These are phyloP conservation scores for Trididemnum clinides DNA, from an alignment of 23 tunicate genomes.

Conservation along the genomic window DNA sequence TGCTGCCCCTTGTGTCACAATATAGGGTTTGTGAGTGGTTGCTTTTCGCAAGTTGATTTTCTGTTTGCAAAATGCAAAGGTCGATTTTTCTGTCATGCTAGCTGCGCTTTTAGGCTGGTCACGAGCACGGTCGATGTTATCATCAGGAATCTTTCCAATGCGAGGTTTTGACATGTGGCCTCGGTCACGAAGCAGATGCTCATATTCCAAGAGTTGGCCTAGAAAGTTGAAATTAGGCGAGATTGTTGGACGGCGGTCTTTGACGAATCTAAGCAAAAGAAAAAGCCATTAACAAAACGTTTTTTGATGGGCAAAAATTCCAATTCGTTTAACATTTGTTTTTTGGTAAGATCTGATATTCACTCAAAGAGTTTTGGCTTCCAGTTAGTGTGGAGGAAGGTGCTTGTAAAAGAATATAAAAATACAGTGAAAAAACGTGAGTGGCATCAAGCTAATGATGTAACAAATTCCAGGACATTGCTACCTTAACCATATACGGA, in stretches of 20 bases:
- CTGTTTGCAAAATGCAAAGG: slow-evolving; percentile 6
- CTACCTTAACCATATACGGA: no score
- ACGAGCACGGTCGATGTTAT: neutral
- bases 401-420: no score
- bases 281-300: no score
- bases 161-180: slow-evolving; percentile 62
- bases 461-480: no score
- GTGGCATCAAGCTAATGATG: no score
- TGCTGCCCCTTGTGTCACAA: neutral
- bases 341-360: no score
- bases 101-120: no score
- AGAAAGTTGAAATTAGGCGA: slow-evolving; percentile 98
- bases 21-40: neutral
- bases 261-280: slow-evolving; percentile 69
- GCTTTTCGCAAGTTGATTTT: neutral
- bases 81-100: neutral
- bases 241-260: slow-evolving; percentile 90
- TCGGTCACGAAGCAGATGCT: slow-evolving; percentile 35
- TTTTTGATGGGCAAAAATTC: neutral
- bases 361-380: no score
- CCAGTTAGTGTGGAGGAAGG: no score
- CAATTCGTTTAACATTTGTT: no score
- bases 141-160: slow-evolving; percentile 33
- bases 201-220: slow-evolving; percentile 92
- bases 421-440: no score